Percentiles rank a stretch among this genome's conserved stretches.
phyloP scores from a whole-genome alignment of 2,113 vertebrate species.

The Coracopsis vasa region DNA sequence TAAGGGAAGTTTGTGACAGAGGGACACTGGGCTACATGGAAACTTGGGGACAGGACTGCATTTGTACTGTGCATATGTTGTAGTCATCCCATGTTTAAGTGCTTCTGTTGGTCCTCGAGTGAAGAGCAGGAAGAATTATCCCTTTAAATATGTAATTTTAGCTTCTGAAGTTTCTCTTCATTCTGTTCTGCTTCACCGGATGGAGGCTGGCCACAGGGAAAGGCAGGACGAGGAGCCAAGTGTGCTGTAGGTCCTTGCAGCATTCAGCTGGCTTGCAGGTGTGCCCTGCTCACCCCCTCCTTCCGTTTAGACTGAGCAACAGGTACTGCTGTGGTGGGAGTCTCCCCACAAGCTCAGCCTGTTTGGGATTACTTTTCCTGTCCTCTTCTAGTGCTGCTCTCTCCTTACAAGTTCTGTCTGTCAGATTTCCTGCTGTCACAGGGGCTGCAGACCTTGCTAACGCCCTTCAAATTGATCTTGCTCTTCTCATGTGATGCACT shows the following conservation, averaged over 20 bases:
- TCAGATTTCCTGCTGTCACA: neutral
- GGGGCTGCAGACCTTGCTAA: neutral
- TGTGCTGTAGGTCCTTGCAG: neutral
- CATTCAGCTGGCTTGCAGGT: neutral
- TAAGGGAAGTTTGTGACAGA: neutral
- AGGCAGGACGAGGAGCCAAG: neutral
- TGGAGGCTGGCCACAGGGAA: neutral
- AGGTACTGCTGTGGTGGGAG: accelerated
- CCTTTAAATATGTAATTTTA: neutral
- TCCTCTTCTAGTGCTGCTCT: neutral
- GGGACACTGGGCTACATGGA: accelerated
- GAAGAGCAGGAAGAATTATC: neutral
- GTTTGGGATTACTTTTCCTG: accelerated
- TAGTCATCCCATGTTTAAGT: neutral
- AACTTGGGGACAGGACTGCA: neutral
- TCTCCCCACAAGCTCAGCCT: neutral
- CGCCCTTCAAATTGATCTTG: neutral
- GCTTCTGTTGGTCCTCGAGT: neutral
- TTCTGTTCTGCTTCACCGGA: neutral
- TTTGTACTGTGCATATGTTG: neutral
- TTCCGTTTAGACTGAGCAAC: neutral
- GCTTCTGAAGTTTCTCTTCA: neutral
- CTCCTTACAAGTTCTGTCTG: neutral
- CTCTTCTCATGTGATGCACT: accelerated
- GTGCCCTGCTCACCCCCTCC: neutral